Conservation (phyloP, 64 coral and sea anemone genomes). For the Orbicella faveolata region DNA sequence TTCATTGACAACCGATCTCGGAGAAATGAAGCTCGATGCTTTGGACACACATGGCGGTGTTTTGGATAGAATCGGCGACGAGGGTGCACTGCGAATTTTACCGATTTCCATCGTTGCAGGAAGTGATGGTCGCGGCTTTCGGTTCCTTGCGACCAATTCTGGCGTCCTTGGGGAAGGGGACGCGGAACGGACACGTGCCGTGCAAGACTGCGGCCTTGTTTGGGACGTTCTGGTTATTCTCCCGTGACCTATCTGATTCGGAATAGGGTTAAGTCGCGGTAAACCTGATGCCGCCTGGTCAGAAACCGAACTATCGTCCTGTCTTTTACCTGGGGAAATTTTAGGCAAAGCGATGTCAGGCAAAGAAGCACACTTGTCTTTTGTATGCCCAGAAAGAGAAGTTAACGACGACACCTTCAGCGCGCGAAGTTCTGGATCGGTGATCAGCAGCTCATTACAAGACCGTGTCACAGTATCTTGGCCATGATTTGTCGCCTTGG, state of each 20-base stretch:
- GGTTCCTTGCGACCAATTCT: background rate
- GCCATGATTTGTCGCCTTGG: background rate
- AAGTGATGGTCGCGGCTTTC: background rate
- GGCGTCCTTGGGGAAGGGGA: background rate
- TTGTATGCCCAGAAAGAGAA: background rate
- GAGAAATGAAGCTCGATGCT: background rate
- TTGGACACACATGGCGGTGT: background rate
- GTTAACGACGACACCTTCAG: background rate
- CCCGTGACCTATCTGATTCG: background rate
- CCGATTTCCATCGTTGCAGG: background rate
- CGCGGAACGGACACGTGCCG: background rate
- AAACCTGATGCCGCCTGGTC: background rate
- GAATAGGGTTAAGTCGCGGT: background rate
- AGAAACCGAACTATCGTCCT: background rate
- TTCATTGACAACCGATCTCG: background rate
- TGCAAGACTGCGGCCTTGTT: background rate
- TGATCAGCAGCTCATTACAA: background rate
- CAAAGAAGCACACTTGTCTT: background rate
- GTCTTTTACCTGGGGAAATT: background rate
- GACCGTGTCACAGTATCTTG: constrained; percentile 6
- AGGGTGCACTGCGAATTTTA: background rate
- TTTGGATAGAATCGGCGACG: background rate
- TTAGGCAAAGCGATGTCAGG: background rate
- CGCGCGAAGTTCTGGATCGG: background rate
- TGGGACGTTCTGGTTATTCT: background rate